These are phyloP conservation scores for Dinomys branickii DNA, from an alignment of 2,113 vertebrate genomes.

Conservation along the genomic window DNA sequence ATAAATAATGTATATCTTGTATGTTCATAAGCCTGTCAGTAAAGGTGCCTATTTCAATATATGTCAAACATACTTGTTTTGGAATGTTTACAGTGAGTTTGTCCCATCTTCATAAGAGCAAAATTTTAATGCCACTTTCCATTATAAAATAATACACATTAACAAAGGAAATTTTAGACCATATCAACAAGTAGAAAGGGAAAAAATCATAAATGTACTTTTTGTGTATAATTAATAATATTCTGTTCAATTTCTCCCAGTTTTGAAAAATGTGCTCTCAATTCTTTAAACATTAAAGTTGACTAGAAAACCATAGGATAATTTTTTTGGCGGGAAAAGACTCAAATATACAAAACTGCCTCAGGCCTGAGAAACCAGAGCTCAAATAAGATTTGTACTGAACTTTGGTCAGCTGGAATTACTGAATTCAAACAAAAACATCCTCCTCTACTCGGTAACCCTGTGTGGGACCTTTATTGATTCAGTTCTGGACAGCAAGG, in stretches of 20 bases:
- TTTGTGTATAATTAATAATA: conserved; percentile 7
- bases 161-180: background rate
- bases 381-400: conserved; percentile 46
- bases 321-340: background rate
- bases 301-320: background rate
- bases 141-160: conserved; percentile 37
- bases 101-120: background rate
- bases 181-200: background rate
- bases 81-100: background rate
- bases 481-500: conserved; percentile 21
- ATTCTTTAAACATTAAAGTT: conserved; percentile 47
- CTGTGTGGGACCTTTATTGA: background rate
- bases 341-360: conserved; percentile 53
- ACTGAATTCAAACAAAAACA: conserved; percentile 47
- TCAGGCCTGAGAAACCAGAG: conserved; percentile 19
- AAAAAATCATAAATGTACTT: background rate
- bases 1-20: background rate
- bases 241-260: background rate
- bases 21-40: background rate
- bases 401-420: conserved; percentile 51
- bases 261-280: background rate
- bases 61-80: background rate
- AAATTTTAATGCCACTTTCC: conserved; percentile 18
- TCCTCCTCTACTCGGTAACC: background rate
- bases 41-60: background rate